phyloP scores from a whole-genome alignment of 2,888 invertebrate species.

The Epistrophe eligans region DNA sequence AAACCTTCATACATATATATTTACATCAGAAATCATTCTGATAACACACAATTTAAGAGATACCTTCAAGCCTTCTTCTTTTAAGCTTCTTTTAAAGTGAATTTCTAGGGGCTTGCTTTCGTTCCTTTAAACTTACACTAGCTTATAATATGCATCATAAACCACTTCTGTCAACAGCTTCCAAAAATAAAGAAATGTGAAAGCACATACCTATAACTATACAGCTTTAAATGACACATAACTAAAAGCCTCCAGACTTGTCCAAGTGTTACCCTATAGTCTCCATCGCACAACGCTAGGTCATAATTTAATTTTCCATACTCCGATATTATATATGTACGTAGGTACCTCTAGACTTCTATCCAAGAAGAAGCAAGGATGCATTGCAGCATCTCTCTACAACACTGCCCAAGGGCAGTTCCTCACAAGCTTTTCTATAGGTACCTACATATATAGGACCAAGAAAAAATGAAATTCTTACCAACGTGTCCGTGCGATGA shows the following conservation, averaged over 20 bases:
- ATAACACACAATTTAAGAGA: neutral
- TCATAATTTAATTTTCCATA: conserved; percentile 74
- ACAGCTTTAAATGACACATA: conserved; percentile 45
- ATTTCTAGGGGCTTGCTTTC: conserved; percentile 13
- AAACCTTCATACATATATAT: neutral
- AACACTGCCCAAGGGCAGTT: conserved; percentile 59
- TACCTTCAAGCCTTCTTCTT: neutral
- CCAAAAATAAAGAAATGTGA: conserved; percentile 36
- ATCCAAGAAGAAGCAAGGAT: conserved; percentile 41
- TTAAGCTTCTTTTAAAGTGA: conserved; percentile 14
- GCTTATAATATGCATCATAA: conserved; percentile 60
- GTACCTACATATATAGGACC: neutral
- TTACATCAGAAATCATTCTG: neutral
- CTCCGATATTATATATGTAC: neutral
- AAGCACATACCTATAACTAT: conserved; percentile 37
- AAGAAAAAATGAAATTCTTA: conserved; percentile 27
- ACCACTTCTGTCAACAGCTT: conserved; percentile 68
- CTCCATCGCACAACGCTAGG: conserved; percentile 51
- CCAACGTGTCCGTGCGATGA: conserved; percentile 63
- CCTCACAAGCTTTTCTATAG: conserved; percentile 32
- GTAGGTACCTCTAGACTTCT: conserved; percentile 7
- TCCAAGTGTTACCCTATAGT: conserved; percentile 52
- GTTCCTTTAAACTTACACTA: conserved; percentile 48
- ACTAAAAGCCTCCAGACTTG: conserved; percentile 68
- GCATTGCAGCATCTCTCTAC: conserved; percentile 61